Percentiles rank a stretch among this genome's conserved stretches.
phyloP scores from a whole-genome alignment of 2,113 vertebrate genomes.

The Colaptes auratus region DNA sequence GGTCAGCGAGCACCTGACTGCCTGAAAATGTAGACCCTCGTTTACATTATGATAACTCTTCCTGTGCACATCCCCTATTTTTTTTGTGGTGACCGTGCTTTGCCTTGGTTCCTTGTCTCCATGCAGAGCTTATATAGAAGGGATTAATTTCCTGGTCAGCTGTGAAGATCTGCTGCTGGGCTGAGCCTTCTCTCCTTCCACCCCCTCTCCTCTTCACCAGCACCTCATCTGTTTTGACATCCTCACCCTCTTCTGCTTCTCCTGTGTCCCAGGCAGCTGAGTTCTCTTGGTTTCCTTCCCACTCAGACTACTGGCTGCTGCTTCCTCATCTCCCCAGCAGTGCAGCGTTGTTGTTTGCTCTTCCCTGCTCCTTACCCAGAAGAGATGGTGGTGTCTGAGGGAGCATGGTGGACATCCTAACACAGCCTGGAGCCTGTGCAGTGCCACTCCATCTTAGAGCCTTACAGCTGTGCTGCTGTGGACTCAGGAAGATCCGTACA shows the following conservation, averaged over 20 bases:
- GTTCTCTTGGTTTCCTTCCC: not conserved
- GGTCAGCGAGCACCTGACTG: not conserved
- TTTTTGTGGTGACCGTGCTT: not conserved
- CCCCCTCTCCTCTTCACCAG: not conserved
- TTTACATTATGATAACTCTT: not conserved
- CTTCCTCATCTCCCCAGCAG: not conserved
- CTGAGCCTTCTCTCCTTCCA: not conserved
- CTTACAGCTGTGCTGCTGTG: not conserved
- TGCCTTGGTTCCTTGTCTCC: not conserved
- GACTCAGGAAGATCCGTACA: not conserved
- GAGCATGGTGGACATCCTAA: not conserved
- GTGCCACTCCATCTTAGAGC: not conserved
- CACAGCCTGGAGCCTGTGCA: not conserved
- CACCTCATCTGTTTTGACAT: not conserved
- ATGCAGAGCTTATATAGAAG: rapidly evolving
- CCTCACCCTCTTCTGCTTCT: not conserved
- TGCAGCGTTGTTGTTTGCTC: not conserved
- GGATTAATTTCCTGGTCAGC: not conserved
- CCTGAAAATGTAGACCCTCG: not conserved
- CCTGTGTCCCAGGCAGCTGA: not conserved
- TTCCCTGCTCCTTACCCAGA: not conserved
- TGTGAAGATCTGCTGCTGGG: not conserved
- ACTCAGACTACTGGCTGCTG: not conserved
- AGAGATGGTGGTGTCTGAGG: not conserved
- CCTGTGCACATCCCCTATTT: not conserved